A percentile compares a stretch with the other conserved stretches of the same genome.
These are phyloP conservation scores for Drosophila infuscata DNA, from an alignment of 2,888 invertebrate species.

Conservation along the genomic window DNA sequence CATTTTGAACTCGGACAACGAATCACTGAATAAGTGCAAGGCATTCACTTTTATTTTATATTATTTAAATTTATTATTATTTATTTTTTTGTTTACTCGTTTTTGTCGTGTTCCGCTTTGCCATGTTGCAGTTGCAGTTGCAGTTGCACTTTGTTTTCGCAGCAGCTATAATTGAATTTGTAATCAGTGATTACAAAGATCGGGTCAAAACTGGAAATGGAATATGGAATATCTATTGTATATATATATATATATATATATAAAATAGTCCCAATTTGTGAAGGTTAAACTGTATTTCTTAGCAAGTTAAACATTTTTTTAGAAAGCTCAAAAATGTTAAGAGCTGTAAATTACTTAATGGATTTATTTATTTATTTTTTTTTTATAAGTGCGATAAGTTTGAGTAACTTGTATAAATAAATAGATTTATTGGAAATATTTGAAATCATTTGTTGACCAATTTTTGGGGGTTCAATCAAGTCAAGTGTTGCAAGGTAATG, in stretches of 20 bases:
- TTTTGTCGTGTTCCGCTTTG: constrained; percentile 38
- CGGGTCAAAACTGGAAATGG: background rate
- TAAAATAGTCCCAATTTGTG: background rate
- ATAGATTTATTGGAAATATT: background rate
- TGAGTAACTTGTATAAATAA: background rate
- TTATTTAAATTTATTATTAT: background rate
- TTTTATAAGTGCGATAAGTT: too few species aligned
- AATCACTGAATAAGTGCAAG: constrained; percentile 28
- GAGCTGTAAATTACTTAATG: background rate
- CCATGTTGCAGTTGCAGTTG: constrained; percentile 4
- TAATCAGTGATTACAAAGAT: background rate
- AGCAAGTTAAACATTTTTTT: background rate
- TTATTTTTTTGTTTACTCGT: background rate
- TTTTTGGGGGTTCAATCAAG: background rate
- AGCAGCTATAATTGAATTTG: constrained; percentile 17
- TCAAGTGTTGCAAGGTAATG: background rate
- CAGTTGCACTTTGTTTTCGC: constrained; percentile 3
- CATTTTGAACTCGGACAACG: constrained; percentile 40
- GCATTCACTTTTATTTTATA: constrained; percentile 1
- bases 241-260: too few species aligned
- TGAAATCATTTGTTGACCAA: background rate
- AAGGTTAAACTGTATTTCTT: background rate
- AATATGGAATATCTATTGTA: too few species aligned
- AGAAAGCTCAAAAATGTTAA: background rate
- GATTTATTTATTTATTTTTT: too few species aligned